Conservation (phyloP, 1,140 invertebrate genomes). For the Aleiodes sp. region DNA sequence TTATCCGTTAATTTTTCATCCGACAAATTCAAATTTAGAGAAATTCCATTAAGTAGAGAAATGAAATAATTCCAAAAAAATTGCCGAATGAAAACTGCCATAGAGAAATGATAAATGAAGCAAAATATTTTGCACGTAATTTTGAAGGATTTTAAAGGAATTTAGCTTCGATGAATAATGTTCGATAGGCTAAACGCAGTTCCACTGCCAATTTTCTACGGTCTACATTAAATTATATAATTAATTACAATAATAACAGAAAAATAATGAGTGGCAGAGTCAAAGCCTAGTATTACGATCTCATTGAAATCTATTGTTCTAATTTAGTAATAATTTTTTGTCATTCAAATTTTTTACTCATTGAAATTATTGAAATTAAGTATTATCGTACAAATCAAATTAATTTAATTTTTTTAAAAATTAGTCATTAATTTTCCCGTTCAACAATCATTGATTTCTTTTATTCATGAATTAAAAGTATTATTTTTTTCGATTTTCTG, state of each 20-base stretch:
- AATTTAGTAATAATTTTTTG: not conserved
- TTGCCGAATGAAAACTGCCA: no score
- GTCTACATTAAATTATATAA: no score
- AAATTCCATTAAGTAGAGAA: no score
- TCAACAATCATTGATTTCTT: no score
- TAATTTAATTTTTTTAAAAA: not conserved
- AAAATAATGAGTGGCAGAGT: conserved; percentile 31
- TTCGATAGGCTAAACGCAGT: not conserved
- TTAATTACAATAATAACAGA: conserved; percentile 27
- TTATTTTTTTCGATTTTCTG: not conserved
- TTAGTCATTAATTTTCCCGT: no score
- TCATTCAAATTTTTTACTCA: not conserved
- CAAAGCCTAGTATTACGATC: conserved; percentile 54
- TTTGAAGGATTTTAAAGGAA: no score
- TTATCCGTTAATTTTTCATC: no score
- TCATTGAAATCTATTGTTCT: conserved; percentile 47
- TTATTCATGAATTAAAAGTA: not conserved
- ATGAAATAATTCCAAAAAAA: no score
- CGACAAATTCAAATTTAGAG: no score
- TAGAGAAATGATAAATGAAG: no score
- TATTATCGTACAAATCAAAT: not conserved
- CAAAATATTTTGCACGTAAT: no score
- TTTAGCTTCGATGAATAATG: no score
- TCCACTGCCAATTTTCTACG: not conserved
- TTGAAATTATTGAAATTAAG: not conserved